phyloP scores from a whole-genome alignment of 2,113 vertebrate species.

The Psilopogon haemacephalus region DNA sequence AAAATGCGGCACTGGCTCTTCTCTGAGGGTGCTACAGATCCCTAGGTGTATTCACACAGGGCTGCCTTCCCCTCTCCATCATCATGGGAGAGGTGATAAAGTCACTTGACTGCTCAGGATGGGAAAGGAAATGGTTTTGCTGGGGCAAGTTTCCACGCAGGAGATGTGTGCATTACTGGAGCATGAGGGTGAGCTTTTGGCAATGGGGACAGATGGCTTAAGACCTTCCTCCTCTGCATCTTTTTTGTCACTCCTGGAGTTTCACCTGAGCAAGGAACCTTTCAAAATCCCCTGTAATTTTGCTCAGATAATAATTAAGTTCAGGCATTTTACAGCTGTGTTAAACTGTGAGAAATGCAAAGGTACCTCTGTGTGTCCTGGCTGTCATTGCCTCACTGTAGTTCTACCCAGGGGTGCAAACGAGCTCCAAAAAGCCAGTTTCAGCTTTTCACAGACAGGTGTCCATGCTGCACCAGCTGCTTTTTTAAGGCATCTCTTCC shows the following conservation, averaged over 20 bases:
- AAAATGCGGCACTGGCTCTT: neutral
- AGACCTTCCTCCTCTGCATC: neutral
- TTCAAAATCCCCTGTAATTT: neutral
- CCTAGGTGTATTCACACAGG: neutral
- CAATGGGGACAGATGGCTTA: neutral
- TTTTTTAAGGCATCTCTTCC: neutral
- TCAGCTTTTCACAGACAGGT: neutral
- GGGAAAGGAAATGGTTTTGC: neutral
- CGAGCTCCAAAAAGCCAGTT: neutral
- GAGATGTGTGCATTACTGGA: neutral
- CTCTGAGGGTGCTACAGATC: neutral
- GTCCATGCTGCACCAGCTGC: neutral
- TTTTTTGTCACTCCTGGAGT: fast-evolving
- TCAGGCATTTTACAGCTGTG: fast-evolving
- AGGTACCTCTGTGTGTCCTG: neutral
- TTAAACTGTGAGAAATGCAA: neutral
- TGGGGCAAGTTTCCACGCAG: neutral
- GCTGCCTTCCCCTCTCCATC: neutral
- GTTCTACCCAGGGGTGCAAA: neutral
- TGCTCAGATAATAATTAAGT: neutral
- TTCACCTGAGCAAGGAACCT: neutral
- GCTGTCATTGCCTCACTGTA: neutral
- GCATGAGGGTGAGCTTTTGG: neutral
- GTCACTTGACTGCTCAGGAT: fast-evolving
- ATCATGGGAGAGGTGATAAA: neutral